Evolutionary conservation across 2,888 invertebrate genomes (phyloP), one percentile per base, ranked within the genome.

Genomic region (Eulithis testata): DNA sequence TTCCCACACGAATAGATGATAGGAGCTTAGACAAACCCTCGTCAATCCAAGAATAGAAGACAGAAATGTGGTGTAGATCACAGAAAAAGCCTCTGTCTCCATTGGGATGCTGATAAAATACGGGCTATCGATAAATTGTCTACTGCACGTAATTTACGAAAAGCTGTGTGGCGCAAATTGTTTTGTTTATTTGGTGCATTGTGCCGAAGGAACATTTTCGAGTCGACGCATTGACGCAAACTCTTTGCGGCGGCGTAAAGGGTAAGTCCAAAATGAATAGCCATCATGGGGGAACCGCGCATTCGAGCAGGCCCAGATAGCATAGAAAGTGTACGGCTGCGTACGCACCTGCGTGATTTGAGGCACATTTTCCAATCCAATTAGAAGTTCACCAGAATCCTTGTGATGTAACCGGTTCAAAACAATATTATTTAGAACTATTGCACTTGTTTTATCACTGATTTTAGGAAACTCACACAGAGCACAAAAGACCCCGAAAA

Each of bases 291-390:
- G 89, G 84, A 82, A 85, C 85, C 91, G 94, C 94, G 94, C 94
- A 94, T 95, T 95, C 95, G 97, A 96, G 97, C 97, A 97, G 95
- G 96, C 97, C 95, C 97, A 97, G 96, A 96, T 95, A 95, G 95
- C 95, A 95, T 95, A 95, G 95, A 94, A 94, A 95, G 95, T 95
- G 95, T 96, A 97, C 97, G 97, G 95, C 97, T 97, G 97, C 97
- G 97, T 97, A 97, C 97, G 97, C 97, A 97, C 97, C 97, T 97
- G 97, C 96, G 97, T 97, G 96, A 91, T 93, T 92, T 90, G 91
- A 89, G 86, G 88, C 84, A 89, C 92, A 93, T 93, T 87, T 88
- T 88, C 86, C 84, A 85, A 86, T 86, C 87, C 85, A 86, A 88
- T 88, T 89, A 84, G 86, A 89, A 84, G 77, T 85, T 87, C 83